phyloP scores from a whole-genome alignment of 2,113 vertebrate species.

The Apeltes quadracus region DNA sequence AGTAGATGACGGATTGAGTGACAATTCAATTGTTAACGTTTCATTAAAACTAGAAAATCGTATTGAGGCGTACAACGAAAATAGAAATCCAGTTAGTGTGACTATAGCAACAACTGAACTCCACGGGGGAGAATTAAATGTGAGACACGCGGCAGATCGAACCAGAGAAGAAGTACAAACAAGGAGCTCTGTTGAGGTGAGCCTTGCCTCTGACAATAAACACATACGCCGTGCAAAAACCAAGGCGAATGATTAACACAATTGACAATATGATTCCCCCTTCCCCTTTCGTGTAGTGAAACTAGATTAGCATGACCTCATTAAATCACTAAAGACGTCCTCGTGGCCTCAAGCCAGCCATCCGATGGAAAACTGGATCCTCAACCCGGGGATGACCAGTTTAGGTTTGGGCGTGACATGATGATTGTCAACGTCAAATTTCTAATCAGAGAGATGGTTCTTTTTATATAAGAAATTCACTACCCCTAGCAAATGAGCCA shows the following conservation, averaged over 20 bases:
- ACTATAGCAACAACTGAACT: neutral
- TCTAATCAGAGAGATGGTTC: neutral
- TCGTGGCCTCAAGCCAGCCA: slow-evolving; percentile 58
- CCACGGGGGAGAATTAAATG: neutral
- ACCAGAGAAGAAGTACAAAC: slow-evolving; percentile 24
- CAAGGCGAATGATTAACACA: slow-evolving; percentile 47
- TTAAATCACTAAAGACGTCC: slow-evolving; percentile 66
- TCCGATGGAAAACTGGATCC: slow-evolving; percentile 14
- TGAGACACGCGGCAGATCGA: slow-evolving; percentile 1
- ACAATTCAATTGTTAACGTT: neutral
- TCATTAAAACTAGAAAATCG: neutral
- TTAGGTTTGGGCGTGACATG: neutral
- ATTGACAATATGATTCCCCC: slow-evolving; percentile 44
- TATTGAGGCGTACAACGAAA: neutral
- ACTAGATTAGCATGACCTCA: slow-evolving; percentile 74
- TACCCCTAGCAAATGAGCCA: neutral
- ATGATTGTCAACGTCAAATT: neutral
- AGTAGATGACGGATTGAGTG: too few species aligned
- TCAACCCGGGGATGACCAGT: neutral
- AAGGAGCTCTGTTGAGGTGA: neutral
- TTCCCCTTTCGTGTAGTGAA: slow-evolving; percentile 54
- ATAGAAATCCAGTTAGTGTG: neutral
- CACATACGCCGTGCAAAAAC: slow-evolving; percentile 9
- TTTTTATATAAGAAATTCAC: neutral
- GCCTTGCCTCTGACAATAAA: slow-evolving; percentile 14